phyloP scores from a whole-genome alignment of 2,797 vertebrate species.

The Coendou prehensilis region DNA sequence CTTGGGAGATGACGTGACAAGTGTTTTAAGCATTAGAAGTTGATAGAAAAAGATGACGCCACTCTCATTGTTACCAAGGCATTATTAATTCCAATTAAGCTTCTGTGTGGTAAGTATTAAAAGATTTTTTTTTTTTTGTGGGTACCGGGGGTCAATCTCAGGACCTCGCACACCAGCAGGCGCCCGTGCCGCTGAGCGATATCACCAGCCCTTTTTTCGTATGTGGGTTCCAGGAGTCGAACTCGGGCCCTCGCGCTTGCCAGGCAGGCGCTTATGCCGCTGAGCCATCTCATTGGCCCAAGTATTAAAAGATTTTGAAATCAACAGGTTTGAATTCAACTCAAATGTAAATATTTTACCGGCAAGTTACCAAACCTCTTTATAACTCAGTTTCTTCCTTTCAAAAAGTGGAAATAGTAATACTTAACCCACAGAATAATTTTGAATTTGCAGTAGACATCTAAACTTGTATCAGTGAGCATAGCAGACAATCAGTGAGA shows the following conservation, averaged over 20 bases:
- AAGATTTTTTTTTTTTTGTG: not conserved
- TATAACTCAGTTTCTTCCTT: slow-evolving; percentile 7
- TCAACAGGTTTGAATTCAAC: not conserved
- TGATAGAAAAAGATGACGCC: not conserved
- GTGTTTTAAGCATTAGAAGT: not conserved
- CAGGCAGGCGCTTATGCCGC: too few species aligned
- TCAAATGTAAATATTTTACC: not conserved
- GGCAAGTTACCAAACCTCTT: not conserved
- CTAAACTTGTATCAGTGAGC: not conserved
- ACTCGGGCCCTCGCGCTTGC: too few species aligned
- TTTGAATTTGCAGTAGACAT: not conserved
- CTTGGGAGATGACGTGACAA: not conserved
- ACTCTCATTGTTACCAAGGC: not conserved
- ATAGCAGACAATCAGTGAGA: not conserved
- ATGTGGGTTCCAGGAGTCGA: too few species aligned
- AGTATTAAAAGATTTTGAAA: slow-evolving; percentile 15
- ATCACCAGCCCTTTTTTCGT: too few species aligned
- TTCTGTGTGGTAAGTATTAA: not conserved
- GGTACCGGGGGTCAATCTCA: too few species aligned
- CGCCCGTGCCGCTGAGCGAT: too few species aligned
- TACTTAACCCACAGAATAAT: not conserved
- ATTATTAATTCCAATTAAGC: not conserved
- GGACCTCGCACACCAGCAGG: too few species aligned
- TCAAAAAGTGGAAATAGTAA: slow-evolving; percentile 1
- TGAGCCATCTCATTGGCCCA: too few species aligned